A percentile compares a stretch with the other conserved stretches of the same genome.
These are phyloP conservation scores for Rousettus leschenaultii DNA, from an alignment of 2,113 vertebrate genomes.

Conservation along the genomic window DNA sequence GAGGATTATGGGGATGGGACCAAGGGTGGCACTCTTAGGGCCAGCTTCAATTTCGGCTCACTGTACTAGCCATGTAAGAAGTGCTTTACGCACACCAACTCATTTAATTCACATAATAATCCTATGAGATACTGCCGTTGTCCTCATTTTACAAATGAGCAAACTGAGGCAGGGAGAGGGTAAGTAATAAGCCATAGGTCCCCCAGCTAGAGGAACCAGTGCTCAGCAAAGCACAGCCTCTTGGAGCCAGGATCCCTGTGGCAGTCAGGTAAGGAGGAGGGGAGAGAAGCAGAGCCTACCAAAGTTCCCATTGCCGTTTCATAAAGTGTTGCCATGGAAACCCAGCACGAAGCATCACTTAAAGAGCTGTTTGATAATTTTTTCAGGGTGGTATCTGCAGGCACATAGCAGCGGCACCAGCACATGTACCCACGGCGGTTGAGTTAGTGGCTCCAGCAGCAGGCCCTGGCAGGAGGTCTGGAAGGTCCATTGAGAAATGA, in stretches of 20 bases:
- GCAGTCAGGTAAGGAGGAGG: not conserved
- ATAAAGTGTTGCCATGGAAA: constrained; percentile 79
- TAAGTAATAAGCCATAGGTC: not conserved
- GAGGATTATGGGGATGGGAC: no score
- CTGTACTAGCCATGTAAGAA: not conserved
- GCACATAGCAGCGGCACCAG: not conserved
- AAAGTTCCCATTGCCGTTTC: constrained; percentile 46
- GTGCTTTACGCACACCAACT: not conserved
- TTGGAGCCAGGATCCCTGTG: not conserved
- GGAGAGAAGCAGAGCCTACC: not conserved
- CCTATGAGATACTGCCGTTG: not conserved
- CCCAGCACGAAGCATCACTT: constrained; percentile 53
- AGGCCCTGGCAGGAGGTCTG: not conserved
- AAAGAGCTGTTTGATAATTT: constrained; percentile 71
- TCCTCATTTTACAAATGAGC: not conserved
- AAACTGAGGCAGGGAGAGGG: not conserved
- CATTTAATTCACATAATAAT: not conserved
- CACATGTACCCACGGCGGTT: not conserved
- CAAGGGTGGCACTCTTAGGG: no score
- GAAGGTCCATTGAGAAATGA: not conserved
- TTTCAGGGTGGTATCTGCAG: constrained; percentile 5
- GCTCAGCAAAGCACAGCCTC: not conserved
- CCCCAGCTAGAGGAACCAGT: not conserved
- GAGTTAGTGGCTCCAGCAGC: not conserved
- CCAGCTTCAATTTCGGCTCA: not conserved